Evolutionary conservation across 2,797 vertebrate species (phyloP), one percentile per base, ranked within the genome.

Genomic region (Aulostomus chinensis): DNA sequence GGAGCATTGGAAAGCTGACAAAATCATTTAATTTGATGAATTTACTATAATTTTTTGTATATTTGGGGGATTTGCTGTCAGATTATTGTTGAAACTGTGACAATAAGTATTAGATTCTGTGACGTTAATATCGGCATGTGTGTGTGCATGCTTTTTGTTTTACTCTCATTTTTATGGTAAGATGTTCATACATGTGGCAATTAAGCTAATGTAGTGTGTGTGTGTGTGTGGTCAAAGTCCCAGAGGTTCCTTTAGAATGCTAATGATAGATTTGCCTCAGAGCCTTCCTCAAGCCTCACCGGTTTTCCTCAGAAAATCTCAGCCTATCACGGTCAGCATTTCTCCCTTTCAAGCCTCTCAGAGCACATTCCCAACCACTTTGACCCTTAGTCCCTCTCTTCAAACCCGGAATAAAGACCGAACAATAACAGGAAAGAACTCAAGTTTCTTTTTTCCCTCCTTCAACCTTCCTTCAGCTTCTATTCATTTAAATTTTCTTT

Each of bases 221-320:
- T 40, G 32, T 47, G 21, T 46, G 12, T 43, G 12, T 14, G 13
- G 17, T 69, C 10, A 9, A 20, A 46, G 31, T 55, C 49, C 22
- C 35, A 33, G 45, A 46, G 1, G 38, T 73, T 75, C 48, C 43
- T 67, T 71, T 39, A 43, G 76, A 78, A 85, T 83, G 59, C 81
- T 83, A 88, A 87, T 87, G 69, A 80, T 40, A 75, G 67, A 88
- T 85, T 81, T 76, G 68, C 69, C 68, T 73, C 35, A 41, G 57
- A 74, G 66, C 59, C 32, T 81, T 82, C 76, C 61, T 75, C 66
- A 52, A 56, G 54, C 62, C 47, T 63, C 63, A 50, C 56, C 12
- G 20, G 43, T 46, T 73, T 71, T 46, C 66, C 68, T 64, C 46
- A 52, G 43, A 58, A 64, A 78, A 57, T 63, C 52, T 68, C 72